Evolutionary conservation across 2,888 invertebrate species (phyloP).

Genomic region (Dynastes tityus): DNA sequence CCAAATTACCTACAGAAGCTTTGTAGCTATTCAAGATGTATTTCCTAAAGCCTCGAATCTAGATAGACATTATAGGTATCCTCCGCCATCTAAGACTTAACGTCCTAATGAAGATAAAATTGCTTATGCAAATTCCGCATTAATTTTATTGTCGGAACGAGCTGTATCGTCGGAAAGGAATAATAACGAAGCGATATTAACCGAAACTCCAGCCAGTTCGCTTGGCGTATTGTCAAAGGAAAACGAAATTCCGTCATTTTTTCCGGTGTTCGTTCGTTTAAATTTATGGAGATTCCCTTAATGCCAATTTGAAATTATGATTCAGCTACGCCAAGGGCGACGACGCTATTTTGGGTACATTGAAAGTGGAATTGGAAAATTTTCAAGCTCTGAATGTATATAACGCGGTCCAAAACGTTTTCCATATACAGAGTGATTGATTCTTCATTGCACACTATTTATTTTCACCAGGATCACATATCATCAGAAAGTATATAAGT

Average conservation of each 20-base stretch:
- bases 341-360: no score
- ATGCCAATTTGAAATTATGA: constrained; percentile 15
- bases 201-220: not conserved
- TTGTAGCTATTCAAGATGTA: no score
- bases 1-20: no score
- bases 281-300: constrained; percentile 15
- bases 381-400: no score
- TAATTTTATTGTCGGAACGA: not conserved
- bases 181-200: constrained; percentile 6
- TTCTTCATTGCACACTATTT: no score
- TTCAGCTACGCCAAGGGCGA: not conserved
- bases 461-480: no score
- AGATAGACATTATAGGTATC: not conserved
- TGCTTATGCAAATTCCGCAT: constrained; percentile 6
- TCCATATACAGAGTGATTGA: no score
- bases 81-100: constrained; percentile 1
- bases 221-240: constrained; percentile 18
- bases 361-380: no score
- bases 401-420: no score
- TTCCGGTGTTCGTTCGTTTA: not conserved
- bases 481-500: no score
- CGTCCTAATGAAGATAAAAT: constrained; percentile 13
- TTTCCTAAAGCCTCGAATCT: no score
- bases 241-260: constrained; percentile 10
- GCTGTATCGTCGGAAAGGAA: constrained; percentile 9